A percentile compares a stretch with the other conserved stretches of the same genome.
phyloP scores from a whole-genome alignment of 2,888 invertebrate species.

The Thymelicus sylvestris region DNA sequence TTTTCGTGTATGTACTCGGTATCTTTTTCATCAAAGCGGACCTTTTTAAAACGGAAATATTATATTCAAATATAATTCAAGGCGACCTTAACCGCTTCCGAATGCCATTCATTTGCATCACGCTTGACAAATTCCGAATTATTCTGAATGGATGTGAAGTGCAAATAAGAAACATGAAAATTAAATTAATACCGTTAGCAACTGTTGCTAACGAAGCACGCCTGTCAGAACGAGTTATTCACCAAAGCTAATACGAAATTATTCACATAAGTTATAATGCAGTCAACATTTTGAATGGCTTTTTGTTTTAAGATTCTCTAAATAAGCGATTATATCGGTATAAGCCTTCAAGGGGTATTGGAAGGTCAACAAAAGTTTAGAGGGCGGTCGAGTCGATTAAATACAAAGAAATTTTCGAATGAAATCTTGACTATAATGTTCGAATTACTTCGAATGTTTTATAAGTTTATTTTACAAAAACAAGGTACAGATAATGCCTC shows the following conservation, averaged over 20 bases:
- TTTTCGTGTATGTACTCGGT: too few relatives aligned
- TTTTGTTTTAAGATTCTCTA: not conserved
- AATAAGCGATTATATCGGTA: too few relatives aligned
- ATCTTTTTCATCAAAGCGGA: too few relatives aligned
- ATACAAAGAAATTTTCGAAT: too few relatives aligned
- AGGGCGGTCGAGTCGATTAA: too few relatives aligned
- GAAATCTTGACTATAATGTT: too few relatives aligned
- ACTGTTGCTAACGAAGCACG: slow-evolving; percentile 9
- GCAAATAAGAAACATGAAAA: slow-evolving; percentile 9
- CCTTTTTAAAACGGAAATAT: too few relatives aligned
- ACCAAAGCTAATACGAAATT: not conserved
- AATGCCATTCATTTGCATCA: slow-evolving; percentile 1
- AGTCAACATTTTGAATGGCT: slow-evolving; percentile 4
- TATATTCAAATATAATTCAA: not conserved
- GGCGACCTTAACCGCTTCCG: not conserved
- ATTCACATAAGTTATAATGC: not conserved
- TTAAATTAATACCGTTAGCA: slow-evolving; percentile 1
- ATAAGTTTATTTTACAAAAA: too few relatives aligned
- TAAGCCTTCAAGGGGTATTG: too few relatives aligned
- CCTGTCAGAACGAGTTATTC: not conserved
- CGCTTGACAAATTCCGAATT: not conserved
- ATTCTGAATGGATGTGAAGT: slow-evolving; percentile 8
- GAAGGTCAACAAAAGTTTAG: too few relatives aligned
- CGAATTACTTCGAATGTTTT: too few relatives aligned
- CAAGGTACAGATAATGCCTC: not conserved